Evolutionary conservation across 2,888 invertebrate genomes (phyloP).

Genomic region (Brachynemurus nebulosus): DNA sequence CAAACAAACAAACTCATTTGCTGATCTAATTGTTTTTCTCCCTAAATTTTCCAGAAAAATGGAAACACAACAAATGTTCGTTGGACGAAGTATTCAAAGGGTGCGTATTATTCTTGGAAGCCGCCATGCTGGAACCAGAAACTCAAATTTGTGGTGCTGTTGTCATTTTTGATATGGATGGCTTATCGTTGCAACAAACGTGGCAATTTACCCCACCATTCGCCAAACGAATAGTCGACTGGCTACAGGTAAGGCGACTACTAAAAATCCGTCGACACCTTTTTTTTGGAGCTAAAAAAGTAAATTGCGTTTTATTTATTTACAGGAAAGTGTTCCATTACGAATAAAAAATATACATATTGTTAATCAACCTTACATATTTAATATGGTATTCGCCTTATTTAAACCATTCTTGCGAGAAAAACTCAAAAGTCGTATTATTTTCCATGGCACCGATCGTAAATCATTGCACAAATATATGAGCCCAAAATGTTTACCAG

Average conservation of each 20-base stretch:
- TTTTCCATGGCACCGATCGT: slow-evolving; percentile 66
- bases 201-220: slow-evolving; percentile 78
- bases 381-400: slow-evolving; percentile 77
- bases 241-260: slow-evolving; percentile 46
- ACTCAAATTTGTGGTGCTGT: slow-evolving; percentile 63
- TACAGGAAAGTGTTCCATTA: slow-evolving; percentile 70
- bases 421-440: slow-evolving; percentile 65
- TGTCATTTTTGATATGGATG: slow-evolving; percentile 77
- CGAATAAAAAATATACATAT: slow-evolving; percentile 79
- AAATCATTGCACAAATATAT: slow-evolving; percentile 58
- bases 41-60: slow-evolving; percentile 50
- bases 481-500: slow-evolving; percentile 54
- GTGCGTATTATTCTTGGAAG: slow-evolving; percentile 64
- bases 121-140: slow-evolving; percentile 67
- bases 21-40: not conserved
- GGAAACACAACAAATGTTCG: slow-evolving; percentile 67
- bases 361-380: slow-evolving; percentile 78
- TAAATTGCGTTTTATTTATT: slow-evolving; percentile 17
- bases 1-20: not conserved
- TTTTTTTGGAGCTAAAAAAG: not conserved
- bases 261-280: not conserved
- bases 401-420: slow-evolving; percentile 83
- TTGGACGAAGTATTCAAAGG: slow-evolving; percentile 75
- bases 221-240: slow-evolving; percentile 72
- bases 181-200: slow-evolving; percentile 64